These are phyloP conservation scores for Ligdia adustata DNA, from an alignment of 2,888 invertebrate species.

Conservation along the genomic window DNA sequence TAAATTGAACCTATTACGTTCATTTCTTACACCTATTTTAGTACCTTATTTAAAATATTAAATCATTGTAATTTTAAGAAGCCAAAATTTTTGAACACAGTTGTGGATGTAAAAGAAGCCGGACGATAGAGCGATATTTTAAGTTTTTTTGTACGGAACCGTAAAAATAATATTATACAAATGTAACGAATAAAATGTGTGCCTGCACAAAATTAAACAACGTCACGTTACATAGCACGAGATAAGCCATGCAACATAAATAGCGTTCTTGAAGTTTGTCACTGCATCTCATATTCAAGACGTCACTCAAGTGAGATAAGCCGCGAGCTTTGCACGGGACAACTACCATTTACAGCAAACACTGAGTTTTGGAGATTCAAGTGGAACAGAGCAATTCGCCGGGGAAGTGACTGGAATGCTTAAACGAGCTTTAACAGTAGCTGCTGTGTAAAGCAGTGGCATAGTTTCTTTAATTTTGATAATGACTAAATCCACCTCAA, in stretches of 20 bases:
- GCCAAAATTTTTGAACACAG: too few species aligned
- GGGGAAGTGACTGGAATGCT: constrained; percentile 44
- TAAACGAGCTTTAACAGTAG: constrained; percentile 37
- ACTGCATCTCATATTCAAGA: constrained; percentile 51
- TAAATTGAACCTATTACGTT: too few species aligned
- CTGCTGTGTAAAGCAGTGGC: constrained; percentile 5
- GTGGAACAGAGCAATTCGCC: constrained; percentile 37
- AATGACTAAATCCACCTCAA: too few species aligned
- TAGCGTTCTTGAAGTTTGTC: constrained; percentile 38
- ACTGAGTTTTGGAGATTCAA: constrained; percentile 48
- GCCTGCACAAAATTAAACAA: constrained; percentile 8
- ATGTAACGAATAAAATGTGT: too few species aligned
- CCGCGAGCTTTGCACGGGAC: constrained; percentile 40
- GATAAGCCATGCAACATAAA: constrained; percentile 27
- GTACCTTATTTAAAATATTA: too few species aligned
- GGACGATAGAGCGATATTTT: too few species aligned
- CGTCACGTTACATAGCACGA: constrained; percentile 4
- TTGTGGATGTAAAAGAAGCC: too few species aligned
- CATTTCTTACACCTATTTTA: too few species aligned
- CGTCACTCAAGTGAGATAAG: constrained; percentile 51
- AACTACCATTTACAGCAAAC: constrained; percentile 58
- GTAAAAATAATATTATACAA: too few species aligned
- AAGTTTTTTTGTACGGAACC: too few species aligned
- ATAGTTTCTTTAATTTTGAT: too few species aligned
- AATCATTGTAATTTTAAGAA: too few species aligned